Conservation (phyloP, 1,140 invertebrate genomes). For the Notospermus geniculatus region DNA sequence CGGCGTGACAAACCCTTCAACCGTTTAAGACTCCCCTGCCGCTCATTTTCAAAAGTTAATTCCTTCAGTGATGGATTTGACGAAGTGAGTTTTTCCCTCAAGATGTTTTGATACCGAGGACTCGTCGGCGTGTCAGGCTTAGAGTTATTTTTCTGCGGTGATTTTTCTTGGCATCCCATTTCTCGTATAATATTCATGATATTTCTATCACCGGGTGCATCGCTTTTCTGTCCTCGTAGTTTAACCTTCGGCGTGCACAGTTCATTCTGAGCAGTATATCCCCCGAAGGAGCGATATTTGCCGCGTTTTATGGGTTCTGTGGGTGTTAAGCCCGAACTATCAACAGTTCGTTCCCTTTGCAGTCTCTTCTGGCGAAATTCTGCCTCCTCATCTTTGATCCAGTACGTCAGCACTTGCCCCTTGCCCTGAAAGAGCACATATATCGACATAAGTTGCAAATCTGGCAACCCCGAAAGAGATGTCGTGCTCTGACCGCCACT, state of each 20-base stretch:
- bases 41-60: no score
- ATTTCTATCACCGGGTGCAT: not conserved
- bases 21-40: no score
- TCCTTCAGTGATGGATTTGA: no score
- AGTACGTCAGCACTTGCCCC: slow-evolving; percentile 82
- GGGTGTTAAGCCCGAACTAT: not conserved
- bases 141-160: no score
- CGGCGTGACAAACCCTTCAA: no score
- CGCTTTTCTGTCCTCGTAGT: slow-evolving; percentile 4
- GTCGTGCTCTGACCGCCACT: no score
- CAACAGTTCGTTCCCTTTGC: not conserved
- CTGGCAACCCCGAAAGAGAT: no score
- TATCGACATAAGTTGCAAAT: slow-evolving; percentile 11
- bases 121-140: no score
- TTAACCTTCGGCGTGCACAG: slow-evolving; percentile 5
- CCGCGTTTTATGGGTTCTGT: slow-evolving; percentile 3
- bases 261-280: slow-evolving; percentile 3
- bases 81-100: no score
- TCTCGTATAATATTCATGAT: slow-evolving; percentile 7
- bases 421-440: slow-evolving; percentile 64
- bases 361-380: slow-evolving; percentile 8
- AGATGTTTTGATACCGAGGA: no score
- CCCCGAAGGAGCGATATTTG: slow-evolving; percentile 3
- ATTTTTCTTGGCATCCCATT: not conserved
- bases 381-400: slow-evolving; percentile 75